A percentile compares a stretch with the other conserved stretches of the same genome.
phyloP scores from a whole-genome alignment of 2,113 vertebrate species.

The Grammomys surdaster region DNA sequence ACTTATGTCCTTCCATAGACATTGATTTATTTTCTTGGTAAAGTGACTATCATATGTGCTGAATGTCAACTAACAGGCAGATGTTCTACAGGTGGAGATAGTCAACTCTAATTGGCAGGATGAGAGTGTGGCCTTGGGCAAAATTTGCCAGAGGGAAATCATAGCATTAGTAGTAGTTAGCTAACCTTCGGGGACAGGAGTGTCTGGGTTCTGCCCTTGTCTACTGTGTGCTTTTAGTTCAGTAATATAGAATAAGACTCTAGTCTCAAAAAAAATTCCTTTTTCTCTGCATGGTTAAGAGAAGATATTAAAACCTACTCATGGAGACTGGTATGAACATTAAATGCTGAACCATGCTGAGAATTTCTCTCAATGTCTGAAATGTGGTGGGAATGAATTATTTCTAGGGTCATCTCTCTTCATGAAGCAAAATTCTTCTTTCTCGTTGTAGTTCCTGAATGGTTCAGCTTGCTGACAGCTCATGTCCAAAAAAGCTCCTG shows the following conservation, averaged over 20 bases:
- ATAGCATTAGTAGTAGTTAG: not conserved
- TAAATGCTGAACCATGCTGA: not conserved
- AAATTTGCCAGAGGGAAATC: too few species aligned
- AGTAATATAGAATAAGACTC: too few species aligned
- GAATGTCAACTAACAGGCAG: not conserved
- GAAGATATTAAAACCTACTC: not conserved
- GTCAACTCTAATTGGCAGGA: too few species aligned
- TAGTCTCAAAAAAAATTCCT: not conserved
- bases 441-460: not conserved
- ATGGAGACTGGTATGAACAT: not conserved
- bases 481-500: not conserved
- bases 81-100: not conserved
- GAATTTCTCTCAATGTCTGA: not conserved
- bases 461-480: not conserved
- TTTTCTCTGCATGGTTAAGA: not conserved
- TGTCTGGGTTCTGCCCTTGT: not conserved
- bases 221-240: not conserved
- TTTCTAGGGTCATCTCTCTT: not conserved
- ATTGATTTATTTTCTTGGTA: not conserved
- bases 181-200: too few species aligned
- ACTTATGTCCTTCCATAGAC: not conserved
- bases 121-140: too few species aligned
- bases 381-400: not conserved
- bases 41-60: not conserved
- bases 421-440: too few species aligned